Conservation (phyloP, 2,113 vertebrate genomes). For the Mirounga angustirostris region DNA sequence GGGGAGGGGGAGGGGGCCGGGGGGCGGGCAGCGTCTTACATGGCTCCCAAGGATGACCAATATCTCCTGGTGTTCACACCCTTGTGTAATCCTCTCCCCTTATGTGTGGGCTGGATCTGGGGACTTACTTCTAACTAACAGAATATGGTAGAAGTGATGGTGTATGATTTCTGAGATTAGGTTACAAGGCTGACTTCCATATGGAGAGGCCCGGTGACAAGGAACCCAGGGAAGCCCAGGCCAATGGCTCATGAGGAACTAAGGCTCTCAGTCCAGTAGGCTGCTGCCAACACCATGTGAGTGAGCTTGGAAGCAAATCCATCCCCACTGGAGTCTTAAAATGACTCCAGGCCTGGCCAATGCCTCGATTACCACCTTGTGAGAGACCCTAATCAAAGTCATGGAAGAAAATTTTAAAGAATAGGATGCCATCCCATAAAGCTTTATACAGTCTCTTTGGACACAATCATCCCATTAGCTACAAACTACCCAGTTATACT, state of each 20-base stretch:
- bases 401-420: constrained; percentile 56
- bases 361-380: background rate
- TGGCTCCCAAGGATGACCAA: background rate
- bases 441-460: constrained; percentile 17
- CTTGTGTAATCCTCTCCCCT: background rate
- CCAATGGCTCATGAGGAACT: background rate
- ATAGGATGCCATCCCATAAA: constrained; percentile 21
- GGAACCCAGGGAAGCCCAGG: background rate
- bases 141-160: background rate
- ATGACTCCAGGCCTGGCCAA: background rate
- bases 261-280: background rate
- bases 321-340: constrained; percentile 5
- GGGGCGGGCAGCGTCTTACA: background rate
- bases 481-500: constrained; percentile 4
- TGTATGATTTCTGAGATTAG: constrained; percentile 2
- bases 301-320: background rate
- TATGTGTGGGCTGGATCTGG: background rate
- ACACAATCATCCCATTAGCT: constrained; percentile 18
- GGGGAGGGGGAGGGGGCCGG: background rate
- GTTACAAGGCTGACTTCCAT: background rate
- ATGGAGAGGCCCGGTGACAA: constrained; percentile 1
- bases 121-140: constrained; percentile 35
- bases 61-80: background rate
- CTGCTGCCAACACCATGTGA: background rate
- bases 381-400: constrained; percentile 25